A percentile compares a stretch with the other conserved stretches of the same genome.
Evolutionary conservation across 2,113 vertebrate species (phyloP).

Genomic region (Actenoides hombroni): DNA sequence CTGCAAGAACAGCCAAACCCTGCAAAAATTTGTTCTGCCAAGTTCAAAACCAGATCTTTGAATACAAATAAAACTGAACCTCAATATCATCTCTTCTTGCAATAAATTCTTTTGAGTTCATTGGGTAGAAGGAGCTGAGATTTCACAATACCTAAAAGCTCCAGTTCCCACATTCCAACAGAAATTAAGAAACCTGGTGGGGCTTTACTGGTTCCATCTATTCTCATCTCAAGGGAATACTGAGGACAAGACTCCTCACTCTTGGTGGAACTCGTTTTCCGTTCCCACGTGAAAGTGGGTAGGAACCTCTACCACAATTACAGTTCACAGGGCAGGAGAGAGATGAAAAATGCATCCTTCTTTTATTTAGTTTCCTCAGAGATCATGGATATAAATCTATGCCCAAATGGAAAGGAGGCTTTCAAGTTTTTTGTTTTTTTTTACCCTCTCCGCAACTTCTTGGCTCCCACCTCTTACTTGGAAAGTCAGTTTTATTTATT

Average conservation of each 20-base stretch:
- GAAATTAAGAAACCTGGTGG: conserved; percentile 35
- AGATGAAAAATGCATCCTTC: conserved; percentile 36
- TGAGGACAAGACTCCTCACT: neutral
- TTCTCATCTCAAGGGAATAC: neutral
- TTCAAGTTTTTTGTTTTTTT: neutral
- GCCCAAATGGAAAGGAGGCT: neutral
- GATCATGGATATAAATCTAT: conserved; percentile 22
- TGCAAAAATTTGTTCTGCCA: conserved; percentile 53
- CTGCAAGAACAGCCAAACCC: conserved; percentile 59
- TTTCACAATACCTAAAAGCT: conserved; percentile 56
- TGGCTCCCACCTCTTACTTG: conserved; percentile 1
- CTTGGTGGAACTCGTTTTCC: neutral
- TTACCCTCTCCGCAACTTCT: neutral
- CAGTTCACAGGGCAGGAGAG: neutral
- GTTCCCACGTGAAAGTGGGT: conserved; percentile 47
- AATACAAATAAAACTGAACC: conserved; percentile 59
- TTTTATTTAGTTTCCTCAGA: conserved; percentile 35
- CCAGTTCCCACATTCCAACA: conserved; percentile 44
- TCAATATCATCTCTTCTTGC: conserved; percentile 53
- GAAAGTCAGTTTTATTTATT: neutral
- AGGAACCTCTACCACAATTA: conserved; percentile 30
- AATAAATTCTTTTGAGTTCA: conserved; percentile 55
- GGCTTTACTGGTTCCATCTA: conserved; percentile 29
- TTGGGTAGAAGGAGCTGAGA: conserved; percentile 13
- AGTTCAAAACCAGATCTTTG: conserved; percentile 64